Conservation (phyloP, 2,113 vertebrate species). For the Picathartes gymnocephalus region DNA sequence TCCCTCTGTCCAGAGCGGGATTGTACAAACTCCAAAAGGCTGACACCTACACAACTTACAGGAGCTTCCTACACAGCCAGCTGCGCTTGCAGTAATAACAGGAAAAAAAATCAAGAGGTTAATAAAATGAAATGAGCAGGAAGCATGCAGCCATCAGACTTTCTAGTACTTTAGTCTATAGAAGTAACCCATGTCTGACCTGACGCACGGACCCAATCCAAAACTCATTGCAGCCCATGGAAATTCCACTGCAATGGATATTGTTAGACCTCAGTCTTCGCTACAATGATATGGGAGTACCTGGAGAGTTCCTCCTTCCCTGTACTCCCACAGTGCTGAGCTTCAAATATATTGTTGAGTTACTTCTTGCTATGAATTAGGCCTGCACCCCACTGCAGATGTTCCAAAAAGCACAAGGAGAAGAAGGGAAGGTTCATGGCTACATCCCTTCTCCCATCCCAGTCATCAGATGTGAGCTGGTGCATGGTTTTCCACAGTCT, state of each 20-base stretch:
- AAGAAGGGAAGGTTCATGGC: background rate
- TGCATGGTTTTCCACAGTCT: background rate
- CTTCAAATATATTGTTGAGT: background rate
- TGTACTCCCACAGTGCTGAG: background rate
- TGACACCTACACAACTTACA: background rate
- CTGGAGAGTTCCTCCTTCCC: background rate
- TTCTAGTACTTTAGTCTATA: slow-evolving; percentile 38
- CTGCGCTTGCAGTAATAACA: background rate
- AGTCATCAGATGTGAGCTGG: background rate
- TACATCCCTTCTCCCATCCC: background rate
- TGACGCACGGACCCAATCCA: slow-evolving; percentile 38
- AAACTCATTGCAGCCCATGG: slow-evolving; percentile 20
- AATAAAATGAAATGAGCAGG: slow-evolving; percentile 31
- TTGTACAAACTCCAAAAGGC: background rate
- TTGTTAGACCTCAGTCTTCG: background rate
- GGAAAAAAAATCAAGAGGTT: slow-evolving; percentile 46
- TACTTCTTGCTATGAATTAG: background rate
- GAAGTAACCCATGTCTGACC: background rate
- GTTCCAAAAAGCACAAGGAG: background rate
- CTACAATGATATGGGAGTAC: background rate
- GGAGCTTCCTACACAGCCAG: background rate
- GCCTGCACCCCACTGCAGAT: background rate
- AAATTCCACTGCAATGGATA: background rate
- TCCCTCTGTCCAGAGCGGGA: background rate
- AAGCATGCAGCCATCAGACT: slow-evolving; percentile 45